Conservation (phyloP, 2,888 invertebrate species). For the Nephrotoma guestfalica region DNA sequence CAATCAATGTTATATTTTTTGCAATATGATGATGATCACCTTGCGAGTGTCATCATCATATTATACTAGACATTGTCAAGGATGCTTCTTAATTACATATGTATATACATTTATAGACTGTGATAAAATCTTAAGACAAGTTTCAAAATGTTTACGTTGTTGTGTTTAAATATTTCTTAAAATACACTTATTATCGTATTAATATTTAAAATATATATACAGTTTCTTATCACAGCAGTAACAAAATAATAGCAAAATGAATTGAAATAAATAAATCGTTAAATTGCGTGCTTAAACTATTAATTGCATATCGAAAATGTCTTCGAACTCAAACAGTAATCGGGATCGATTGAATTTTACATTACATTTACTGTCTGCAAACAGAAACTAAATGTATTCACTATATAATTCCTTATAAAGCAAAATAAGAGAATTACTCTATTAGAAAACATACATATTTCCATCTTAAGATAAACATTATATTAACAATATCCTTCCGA, state of each 20-base stretch:
- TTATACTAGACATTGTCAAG: neutral
- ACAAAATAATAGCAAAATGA: neutral
- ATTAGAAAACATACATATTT: too few relatives aligned
- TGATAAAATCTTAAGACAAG: neutral
- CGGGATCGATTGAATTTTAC: too few relatives aligned
- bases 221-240: neutral
- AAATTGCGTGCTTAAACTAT: neutral
- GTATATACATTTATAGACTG: neutral
- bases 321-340: too few relatives aligned
- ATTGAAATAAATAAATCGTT: neutral
- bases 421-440: too few relatives aligned
- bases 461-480: too few relatives aligned
- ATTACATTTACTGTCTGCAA: too few relatives aligned
- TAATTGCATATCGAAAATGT: neutral
- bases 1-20: neutral
- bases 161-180: neutral
- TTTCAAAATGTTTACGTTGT: neutral
- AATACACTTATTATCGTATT: neutral
- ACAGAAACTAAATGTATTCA: too few relatives aligned
- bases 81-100: neutral
- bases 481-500: too few relatives aligned
- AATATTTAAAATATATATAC: neutral
- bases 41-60: neutral
- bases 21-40: neutral
- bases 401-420: too few relatives aligned